Conservation (phyloP, 2,888 invertebrate genomes). For the Nephrotoma flavescens region DNA sequence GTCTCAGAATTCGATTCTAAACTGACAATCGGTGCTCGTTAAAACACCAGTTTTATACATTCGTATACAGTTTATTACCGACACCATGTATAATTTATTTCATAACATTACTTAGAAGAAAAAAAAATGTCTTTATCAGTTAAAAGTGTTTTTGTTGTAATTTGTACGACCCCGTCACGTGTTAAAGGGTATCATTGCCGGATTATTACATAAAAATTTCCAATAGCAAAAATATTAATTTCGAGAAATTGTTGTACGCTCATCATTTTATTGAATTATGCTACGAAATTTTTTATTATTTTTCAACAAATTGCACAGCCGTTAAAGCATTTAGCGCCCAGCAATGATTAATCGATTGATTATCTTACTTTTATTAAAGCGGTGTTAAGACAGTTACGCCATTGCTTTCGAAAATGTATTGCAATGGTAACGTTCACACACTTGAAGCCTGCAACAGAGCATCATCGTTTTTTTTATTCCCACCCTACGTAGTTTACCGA, state of each 20-base stretch:
- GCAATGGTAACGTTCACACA: too few species aligned
- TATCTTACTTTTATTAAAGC: too few species aligned
- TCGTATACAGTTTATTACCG: neutral
- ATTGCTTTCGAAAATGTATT: too few species aligned
- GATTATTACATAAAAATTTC: neutral
- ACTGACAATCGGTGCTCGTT: neutral
- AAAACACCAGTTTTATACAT: neutral
- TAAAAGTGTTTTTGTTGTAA: neutral
- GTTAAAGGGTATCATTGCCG: neutral
- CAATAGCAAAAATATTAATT: neutral
- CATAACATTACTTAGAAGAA: neutral
- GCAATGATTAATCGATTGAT: too few species aligned
- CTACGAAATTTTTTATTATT: neutral
- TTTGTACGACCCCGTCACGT: neutral
- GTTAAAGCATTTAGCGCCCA: neutral
- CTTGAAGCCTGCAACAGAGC: too few species aligned
- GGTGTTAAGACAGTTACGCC: too few species aligned
- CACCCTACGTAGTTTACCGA: too few species aligned
- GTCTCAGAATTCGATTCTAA: neutral
- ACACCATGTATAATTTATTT: neutral
- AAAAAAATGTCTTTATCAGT: neutral
- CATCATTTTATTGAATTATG: neutral
- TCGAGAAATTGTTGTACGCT: neutral
- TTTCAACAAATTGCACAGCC: neutral
- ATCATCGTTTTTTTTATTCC: too few species aligned